Evolutionary conservation across 1,140 invertebrate genomes (phyloP), one percentile per base, ranked within the genome.

Genomic region (Steinernema khuongi): DNA sequence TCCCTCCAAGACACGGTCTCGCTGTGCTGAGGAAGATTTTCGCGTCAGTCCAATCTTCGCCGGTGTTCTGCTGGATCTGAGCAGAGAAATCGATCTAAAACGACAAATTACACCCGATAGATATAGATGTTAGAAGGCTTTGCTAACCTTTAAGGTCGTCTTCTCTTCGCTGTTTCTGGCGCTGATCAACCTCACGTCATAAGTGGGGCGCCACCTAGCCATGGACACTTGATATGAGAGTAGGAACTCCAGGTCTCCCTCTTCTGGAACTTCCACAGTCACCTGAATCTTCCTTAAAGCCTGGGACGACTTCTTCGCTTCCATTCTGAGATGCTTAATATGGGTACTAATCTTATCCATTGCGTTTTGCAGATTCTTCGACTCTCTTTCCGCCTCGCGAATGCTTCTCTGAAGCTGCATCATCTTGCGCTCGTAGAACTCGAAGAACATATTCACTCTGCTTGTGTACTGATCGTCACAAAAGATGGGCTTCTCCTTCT

Each of bases 31-130:
- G 76, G 43, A 76, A 79, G 19, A 87, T 19, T 67, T 83, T 81
- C 18, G 82, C 81, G 67, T 86, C 80, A 18, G 31, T 80, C 87
- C 86, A 87, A 72, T 87, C 86, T 76, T 87, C 86, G 11, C 83
- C 85, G 41, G 86, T 86, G 1, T 73, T 71, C 74, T 87, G 86
- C 29, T 74, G 67, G 44, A 87, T 84, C 29, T 85, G 70, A 14
- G 85, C 87, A 72, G 80, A 87, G 73, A 87, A 87, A 18, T 79
- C 78, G 4, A 87, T 79, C 81, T 86, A 74, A 1, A 80, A 74
- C 33, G 67, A 32, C 72, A 33, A 67, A 71, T 71, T 76, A 43
- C 60, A 67, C 68, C 66, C 73, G 14, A 22, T n/a, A 60, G 4
- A 60, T 72, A 30, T 14, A 72, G 71, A 18, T 28, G 31, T 26